Base-by-base conservation (phyloP, 2,113 vertebrate genomes). In the Columba janthina region DNA sequence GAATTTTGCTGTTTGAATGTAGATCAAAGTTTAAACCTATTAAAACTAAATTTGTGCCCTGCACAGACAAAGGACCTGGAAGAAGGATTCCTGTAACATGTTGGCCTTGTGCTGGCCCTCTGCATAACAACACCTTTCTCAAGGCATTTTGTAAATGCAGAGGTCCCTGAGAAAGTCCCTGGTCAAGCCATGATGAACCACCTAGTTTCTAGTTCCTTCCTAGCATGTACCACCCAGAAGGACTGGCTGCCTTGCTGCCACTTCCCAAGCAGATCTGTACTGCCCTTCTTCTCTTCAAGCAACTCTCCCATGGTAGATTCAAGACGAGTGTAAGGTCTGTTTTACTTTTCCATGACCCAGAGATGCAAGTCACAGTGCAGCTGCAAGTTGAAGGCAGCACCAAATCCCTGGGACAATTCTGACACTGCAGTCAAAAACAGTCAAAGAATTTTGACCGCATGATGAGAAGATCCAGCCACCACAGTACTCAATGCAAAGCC, bases 261-360 rank as follows among this genome's bases (percentile, higher is more conserved):
- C n/a, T 17, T 53, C 38, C 38, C 2, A 0, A 26, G 7, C 44
- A 29, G 50, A 19, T 40, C n/a, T 0, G 2, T 18, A 19, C 44
- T 50, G 26, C n/a, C 24, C 66, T 61, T 4, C 2, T 44, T 44
- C 54, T 31, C 15, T 38, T 40, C 28, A 62, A 26, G 16, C 48
- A 53, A 31, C 34, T 21, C 17, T 44, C 64, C 66, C 46, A 2
- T 7, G 20, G 26, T 40, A 28, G 24, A 22, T 32, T 74, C 46
- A n/a, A 61, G 54, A 40, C 11, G 11, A 75, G 21, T 5, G 21
- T 36, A 51, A 83, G 50, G 51, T 61, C 48, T 53, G 3, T 9
- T 75, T 71, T 36, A 26, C 36, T 16, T 58, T 72, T 83, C 62
- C 58, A 18, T 18, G 32, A 44, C 28, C 29, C 15, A 71, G 54